phyloP scores from a whole-genome alignment of 2,113 vertebrate species.

The Apus apus region DNA sequence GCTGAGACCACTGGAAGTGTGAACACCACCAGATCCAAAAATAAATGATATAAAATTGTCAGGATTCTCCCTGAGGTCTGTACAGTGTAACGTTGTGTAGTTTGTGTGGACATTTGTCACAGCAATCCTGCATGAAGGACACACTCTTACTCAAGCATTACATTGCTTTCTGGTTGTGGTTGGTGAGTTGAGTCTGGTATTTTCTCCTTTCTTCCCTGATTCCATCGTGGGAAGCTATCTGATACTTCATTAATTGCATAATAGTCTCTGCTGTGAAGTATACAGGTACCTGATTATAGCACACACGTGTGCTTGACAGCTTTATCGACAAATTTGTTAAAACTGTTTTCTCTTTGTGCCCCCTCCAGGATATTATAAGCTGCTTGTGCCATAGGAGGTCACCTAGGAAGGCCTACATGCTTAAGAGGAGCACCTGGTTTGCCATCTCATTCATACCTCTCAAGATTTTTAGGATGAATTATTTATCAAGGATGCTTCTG shows the following conservation, averaged over 20 bases:
- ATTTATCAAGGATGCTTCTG: conserved; percentile 54
- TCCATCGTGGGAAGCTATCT: conserved; percentile 40
- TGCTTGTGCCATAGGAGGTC: neutral
- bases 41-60: conserved; percentile 66
- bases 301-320: neutral
- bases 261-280: conserved; percentile 32
- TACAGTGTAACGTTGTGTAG: conserved; percentile 17
- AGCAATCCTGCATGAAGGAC: conserved; percentile 48
- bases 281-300: conserved; percentile 35
- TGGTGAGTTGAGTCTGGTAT: neutral
- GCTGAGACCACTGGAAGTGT: conserved; percentile 21
- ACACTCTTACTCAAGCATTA: conserved; percentile 46
- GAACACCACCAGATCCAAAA: conserved; percentile 9
- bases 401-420: neutral
- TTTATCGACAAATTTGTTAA: conserved; percentile 38
- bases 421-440: neutral
- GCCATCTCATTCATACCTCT: neutral
- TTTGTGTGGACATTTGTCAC: conserved; percentile 62
- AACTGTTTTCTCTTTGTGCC: conserved; percentile 22
- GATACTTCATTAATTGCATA: conserved; percentile 13
- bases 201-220: neutral
- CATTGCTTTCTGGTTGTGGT: neutral
- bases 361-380: neutral
- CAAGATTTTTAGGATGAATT: conserved; percentile 40
- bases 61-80: conserved; percentile 50